Evolutionary conservation across 2,113 vertebrate species (phyloP).

Genomic region (Corythaixoides concolor): DNA sequence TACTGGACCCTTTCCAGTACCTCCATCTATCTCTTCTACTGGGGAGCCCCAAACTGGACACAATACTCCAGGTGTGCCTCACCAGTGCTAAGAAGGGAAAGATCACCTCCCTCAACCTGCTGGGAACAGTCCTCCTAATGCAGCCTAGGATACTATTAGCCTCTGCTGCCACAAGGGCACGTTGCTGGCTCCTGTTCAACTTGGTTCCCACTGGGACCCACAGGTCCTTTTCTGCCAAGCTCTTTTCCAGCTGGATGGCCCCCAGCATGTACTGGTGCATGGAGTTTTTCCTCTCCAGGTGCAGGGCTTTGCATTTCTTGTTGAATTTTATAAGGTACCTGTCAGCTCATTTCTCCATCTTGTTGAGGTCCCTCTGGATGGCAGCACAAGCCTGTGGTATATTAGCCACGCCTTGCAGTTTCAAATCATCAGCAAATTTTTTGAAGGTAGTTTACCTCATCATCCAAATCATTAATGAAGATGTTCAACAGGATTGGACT

Average conservation of each 20-base stretch:
- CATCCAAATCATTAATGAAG: background rate
- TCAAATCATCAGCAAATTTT: background rate
- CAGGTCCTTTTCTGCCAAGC: background rate
- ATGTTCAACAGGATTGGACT: background rate
- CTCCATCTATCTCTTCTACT: no score
- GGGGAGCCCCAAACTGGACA: no score
- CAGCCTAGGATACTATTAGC: no score
- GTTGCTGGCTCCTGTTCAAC: no score
- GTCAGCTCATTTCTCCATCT: background rate
- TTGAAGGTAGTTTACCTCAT: background rate
- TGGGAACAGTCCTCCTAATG: no score
- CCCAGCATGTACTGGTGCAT: no score
- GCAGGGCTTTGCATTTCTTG: background rate
- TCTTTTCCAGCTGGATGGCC: background rate
- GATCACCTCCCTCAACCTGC: no score
- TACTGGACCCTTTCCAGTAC: no score
- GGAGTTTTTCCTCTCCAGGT: background rate
- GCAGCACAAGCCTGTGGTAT: background rate
- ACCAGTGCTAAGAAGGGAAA: no score
- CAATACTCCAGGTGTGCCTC: no score
- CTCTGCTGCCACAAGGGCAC: no score
- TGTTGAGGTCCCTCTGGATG: background rate
- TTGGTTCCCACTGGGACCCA: no score
- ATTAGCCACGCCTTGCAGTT: background rate
- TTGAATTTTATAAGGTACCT: background rate